A percentile compares a stretch with the other conserved stretches of the same genome.
Conservation (phyloP, 2,888 invertebrate genomes). For the Drosophila aldrichi region DNA sequence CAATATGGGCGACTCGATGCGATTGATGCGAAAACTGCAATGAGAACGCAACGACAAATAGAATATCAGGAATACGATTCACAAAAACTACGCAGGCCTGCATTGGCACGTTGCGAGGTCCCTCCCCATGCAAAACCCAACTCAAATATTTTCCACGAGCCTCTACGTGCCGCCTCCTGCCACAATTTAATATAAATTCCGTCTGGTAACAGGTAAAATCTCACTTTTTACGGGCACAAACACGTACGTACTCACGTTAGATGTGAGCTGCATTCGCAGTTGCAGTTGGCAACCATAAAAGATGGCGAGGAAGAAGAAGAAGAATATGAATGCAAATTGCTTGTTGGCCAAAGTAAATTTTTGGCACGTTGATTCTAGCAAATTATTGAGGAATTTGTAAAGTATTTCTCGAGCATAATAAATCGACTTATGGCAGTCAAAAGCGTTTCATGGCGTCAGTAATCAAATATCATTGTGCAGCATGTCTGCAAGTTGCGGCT, state of each 20-base stretch:
- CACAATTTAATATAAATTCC: constrained; percentile 70
- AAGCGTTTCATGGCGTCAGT: neutral
- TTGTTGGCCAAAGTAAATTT: constrained; percentile 50
- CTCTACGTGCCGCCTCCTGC: neutral
- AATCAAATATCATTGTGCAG: neutral
- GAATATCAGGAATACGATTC: neutral
- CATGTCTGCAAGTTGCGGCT: neutral
- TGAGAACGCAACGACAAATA: neutral
- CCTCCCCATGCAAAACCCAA: no score
- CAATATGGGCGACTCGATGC: constrained; percentile 94
- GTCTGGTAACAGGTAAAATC: constrained; percentile 66
- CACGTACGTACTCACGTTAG: constrained; percentile 62
- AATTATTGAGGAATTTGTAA: constrained; percentile 42
- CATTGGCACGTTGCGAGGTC: constrained; percentile 58
- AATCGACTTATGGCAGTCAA: constrained; percentile 11
- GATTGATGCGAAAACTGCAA: constrained; percentile 93
- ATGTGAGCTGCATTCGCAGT: constrained; percentile 52
- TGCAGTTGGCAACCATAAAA: constrained; percentile 27
- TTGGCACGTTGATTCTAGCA: constrained; percentile 38
- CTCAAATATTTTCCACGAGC: constrained; percentile 4
- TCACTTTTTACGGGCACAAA: constrained; percentile 54
- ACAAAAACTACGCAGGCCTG: constrained; percentile 16
- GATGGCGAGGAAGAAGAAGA: neutral
- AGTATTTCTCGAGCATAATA: constrained; percentile 8
- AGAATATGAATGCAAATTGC: constrained; percentile 59